Percentiles rank a stretch among this genome's conserved stretches.
These are phyloP conservation scores for Microctonus aethiopoides DNA, from an alignment of 2,888 invertebrate genomes.

Conservation along the genomic window DNA sequence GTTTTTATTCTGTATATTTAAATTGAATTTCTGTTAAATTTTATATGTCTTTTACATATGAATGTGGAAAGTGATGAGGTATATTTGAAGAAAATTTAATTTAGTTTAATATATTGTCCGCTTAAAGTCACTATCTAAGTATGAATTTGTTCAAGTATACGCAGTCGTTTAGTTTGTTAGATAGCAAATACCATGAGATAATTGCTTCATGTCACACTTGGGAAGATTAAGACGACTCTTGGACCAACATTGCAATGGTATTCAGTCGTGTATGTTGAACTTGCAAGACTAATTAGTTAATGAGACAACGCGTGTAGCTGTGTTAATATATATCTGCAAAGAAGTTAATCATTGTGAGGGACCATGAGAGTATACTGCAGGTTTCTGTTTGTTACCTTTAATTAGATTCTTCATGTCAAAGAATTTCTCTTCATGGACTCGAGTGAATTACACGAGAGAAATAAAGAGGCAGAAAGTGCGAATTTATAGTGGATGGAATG, in stretches of 20 bases:
- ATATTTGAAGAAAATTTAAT: neutral
- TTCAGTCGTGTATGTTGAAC: slow-evolving; percentile 10
- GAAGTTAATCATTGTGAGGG: slow-evolving; percentile 38
- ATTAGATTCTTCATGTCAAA: slow-evolving; percentile 41
- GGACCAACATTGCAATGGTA: slow-evolving; percentile 14
- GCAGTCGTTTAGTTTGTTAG: neutral
- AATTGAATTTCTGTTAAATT: neutral
- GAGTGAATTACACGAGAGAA: slow-evolving; percentile 21
- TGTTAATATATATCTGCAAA: slow-evolving; percentile 25
- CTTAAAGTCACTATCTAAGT: neutral
- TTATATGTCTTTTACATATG: neutral
- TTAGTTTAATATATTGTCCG: neutral
- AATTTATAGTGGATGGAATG: neutral
- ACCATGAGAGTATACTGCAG: slow-evolving; percentile 12
- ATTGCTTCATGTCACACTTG: slow-evolving; percentile 37
- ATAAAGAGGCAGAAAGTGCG: neutral
- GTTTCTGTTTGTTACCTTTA: slow-evolving; percentile 41
- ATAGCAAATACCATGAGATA: slow-evolving; percentile 16
- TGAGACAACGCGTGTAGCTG: slow-evolving; percentile 32
- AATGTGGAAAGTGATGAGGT: neutral
- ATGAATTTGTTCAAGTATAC: neutral
- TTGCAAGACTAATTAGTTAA: slow-evolving; percentile 44
- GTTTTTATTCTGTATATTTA: neutral
- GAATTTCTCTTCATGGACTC: slow-evolving; percentile 1
- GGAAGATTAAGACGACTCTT: slow-evolving; percentile 35